phyloP scores from a whole-genome alignment of 2,113 vertebrate genomes.

The Butorides virescens region DNA sequence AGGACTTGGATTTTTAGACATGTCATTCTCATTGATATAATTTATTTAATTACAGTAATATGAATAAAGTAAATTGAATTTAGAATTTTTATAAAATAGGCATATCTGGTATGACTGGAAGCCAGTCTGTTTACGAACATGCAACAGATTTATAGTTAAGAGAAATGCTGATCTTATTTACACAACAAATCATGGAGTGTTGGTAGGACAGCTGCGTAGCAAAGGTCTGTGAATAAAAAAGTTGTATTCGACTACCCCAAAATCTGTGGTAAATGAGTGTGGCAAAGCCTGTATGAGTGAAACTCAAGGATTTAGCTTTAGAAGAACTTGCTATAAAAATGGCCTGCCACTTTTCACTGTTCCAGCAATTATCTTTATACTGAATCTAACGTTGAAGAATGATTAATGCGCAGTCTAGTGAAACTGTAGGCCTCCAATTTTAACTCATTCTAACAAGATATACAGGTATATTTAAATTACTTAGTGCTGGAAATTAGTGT shows the following conservation, averaged over 20 bases:
- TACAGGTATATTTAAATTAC: not conserved
- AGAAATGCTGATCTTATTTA: not conserved
- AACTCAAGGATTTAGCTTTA: not conserved
- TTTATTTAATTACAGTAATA: slow-evolving; percentile 24
- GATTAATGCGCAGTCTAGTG: not conserved
- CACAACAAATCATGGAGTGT: not conserved
- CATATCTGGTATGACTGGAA: not conserved
- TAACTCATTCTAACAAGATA: not conserved
- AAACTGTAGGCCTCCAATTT: not conserved
- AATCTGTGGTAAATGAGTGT: not conserved
- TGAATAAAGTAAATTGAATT: not conserved
- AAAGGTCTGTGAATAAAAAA: not conserved
- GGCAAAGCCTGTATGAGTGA: not conserved
- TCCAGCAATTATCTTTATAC: not conserved
- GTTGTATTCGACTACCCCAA: not conserved
- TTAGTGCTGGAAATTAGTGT: not conserved
- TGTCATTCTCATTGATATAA: not conserved
- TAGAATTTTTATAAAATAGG: not conserved
- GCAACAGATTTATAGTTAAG: not conserved
- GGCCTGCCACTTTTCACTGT: not conserved
- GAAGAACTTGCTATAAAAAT: not conserved
- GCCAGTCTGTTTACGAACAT: not conserved
- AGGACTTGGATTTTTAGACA: not conserved
- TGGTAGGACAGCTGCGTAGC: not conserved
- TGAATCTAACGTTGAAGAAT: not conserved